These are phyloP conservation scores for Ceyx margarethae DNA, from an alignment of 2,113 vertebrate species.

Conservation along the genomic window DNA sequence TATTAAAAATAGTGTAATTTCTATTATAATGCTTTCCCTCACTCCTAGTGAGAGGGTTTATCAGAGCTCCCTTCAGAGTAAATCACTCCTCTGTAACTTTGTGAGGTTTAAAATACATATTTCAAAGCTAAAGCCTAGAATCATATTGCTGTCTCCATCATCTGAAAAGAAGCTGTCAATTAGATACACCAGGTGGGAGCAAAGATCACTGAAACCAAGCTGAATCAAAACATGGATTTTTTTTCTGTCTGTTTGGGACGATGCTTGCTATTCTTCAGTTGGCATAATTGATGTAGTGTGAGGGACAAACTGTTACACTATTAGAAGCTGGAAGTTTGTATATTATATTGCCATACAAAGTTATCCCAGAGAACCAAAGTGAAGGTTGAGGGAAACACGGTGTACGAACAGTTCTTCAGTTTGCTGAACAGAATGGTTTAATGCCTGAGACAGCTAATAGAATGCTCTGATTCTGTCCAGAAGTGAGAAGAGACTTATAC, in stretches of 20 bases:
- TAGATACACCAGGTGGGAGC: slow-evolving; percentile 24
- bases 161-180: slow-evolving; percentile 22
- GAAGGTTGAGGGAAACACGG: background rate
- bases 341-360: background rate
- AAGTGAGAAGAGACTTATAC: fast-evolving
- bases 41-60: background rate
- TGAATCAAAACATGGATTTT: background rate
- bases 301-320: background rate
- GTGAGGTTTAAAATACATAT: slow-evolving; percentile 9
- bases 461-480: background rate
- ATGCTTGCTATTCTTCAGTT: background rate
- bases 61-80: background rate
- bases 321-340: background rate
- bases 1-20: background rate
- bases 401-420: background rate
- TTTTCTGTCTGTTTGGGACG: background rate
- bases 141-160: background rate
- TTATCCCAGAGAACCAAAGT: background rate
- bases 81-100: background rate
- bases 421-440: background rate
- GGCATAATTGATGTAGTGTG: background rate
- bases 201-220: slow-evolving; percentile 32
- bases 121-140: slow-evolving; percentile 17
- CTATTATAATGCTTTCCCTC: background rate
- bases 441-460: background rate